Percentiles rank a stretch among this genome's conserved stretches.
Evolutionary conservation across 2,888 invertebrate genomes (phyloP).

Genomic region (Parapristionchus giblindavisi): DNA sequence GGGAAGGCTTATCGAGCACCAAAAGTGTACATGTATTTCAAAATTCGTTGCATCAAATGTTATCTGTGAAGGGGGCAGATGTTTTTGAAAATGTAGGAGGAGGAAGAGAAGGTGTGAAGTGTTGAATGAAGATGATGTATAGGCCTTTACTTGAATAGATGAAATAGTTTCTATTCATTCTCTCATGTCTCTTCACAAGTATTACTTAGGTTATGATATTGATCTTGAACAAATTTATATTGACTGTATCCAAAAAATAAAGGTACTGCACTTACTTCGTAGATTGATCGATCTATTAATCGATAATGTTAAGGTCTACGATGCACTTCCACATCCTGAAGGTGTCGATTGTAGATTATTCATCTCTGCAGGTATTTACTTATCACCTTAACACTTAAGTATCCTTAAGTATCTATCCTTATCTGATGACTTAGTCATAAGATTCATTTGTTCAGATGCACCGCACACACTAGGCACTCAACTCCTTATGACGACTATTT

Average conservation of each 20-base stretch:
- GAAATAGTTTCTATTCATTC: background rate
- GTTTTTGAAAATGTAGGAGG: background rate
- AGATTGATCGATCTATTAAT: no score
- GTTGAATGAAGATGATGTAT: no score
- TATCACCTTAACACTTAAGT: background rate
- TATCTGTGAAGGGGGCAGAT: constrained; percentile 5
- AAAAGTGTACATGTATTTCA: no score
- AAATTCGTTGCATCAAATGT: background rate
- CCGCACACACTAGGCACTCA: background rate
- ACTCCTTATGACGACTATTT: constrained; percentile 54
- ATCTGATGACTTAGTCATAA: no score
- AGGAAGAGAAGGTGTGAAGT: no score
- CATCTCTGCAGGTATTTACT: background rate
- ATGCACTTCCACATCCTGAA: background rate
- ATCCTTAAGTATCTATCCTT: no score
- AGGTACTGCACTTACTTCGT: no score
- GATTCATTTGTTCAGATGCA: background rate
- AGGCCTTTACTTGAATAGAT: no score
- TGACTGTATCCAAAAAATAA: no score
- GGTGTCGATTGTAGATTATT: constrained; percentile 8
- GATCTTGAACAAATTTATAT: no score
- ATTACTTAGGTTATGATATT: no score
- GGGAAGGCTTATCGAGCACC: no score
- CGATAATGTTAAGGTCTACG: background rate
- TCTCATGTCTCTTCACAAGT: background rate